Evolutionary conservation across 1,140 invertebrate genomes (phyloP), one percentile per base, ranked within the genome.

Genomic region (Conus ventricosus): DNA sequence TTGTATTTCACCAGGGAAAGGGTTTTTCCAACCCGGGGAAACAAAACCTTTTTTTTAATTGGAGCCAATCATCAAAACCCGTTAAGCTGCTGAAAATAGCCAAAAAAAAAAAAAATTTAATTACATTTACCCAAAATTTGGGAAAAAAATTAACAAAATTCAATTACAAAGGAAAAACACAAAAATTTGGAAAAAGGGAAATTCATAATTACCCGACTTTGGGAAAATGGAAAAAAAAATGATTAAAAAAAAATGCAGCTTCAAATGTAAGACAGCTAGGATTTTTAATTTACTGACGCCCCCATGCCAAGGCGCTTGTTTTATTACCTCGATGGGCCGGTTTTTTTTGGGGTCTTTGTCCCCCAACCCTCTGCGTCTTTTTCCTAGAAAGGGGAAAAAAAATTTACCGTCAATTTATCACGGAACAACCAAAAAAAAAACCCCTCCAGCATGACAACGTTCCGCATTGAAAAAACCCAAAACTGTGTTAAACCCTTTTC

Each of bases 311-410:
- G 92, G 91, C 90, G 92, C 91, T 91, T 91, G 89, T n/a, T 88
- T 84, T 88, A 89, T 90, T 91, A 93, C 93, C 91, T 92, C 91
- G 86, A 85, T 84, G 88, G 86, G 88, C 90, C 84, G n/a, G 85
- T 75, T 89, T 91, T n/a, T n/a, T 90, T 91, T 88, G 90, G 92
- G 91, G 92, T 91, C 93, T 92, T 92, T 92, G 92, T 92, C 91
- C 92, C 92, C n/a, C n/a, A n/a, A 91, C 89, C 91, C 91, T 84
- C 90, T 91, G 91, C 91, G 92, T 92, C 90, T n/a, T n/a, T n/a
- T n/a, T 91, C 91, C 90, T 91, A 92, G 92, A 93, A 91, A 94
- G 93, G 90, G 92, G 91, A 94, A 93, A 91, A 93, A 93, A 93
- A n/a, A n/a, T n/a, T 88, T 89, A 91, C 82, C 83, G 88, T 88